A percentile compares a stretch with the other conserved stretches of the same genome.
These are phyloP conservation scores for Cheilosia vernalis DNA, from an alignment of 2,888 invertebrate species.

Conservation along the genomic window DNA sequence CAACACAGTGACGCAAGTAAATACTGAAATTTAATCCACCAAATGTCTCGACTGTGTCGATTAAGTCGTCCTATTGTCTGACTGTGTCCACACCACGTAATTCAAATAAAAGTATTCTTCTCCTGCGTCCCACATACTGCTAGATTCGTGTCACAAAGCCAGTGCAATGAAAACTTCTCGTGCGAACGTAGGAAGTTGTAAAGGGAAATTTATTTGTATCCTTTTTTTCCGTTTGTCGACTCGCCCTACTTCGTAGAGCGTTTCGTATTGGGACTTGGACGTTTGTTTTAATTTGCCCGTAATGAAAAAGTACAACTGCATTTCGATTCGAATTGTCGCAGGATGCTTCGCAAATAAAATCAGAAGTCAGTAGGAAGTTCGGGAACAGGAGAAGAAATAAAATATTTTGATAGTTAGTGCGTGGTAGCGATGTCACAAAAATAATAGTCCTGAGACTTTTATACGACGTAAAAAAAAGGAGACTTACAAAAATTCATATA, in stretches of 20 bases:
- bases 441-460: not conserved
- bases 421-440: slow-evolving; percentile 24
- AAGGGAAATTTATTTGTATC: slow-evolving; percentile 26
- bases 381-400: not conserved
- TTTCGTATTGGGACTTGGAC: slow-evolving; percentile 5
- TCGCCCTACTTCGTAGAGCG: slow-evolving; percentile 13
- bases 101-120: slow-evolving; percentile 18
- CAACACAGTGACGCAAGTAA: not conserved
- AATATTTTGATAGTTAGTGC: slow-evolving; percentile 31
- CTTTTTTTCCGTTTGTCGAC: not conserved
- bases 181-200: slow-evolving; percentile 14
- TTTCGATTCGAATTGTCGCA: slow-evolving; percentile 14
- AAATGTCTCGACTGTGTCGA: slow-evolving; percentile 28
- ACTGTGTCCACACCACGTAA: slow-evolving; percentile 16
- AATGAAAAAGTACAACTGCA: slow-evolving; percentile 58
- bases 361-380: not conserved
- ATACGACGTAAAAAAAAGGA: not conserved
- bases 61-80: slow-evolving; percentile 51
- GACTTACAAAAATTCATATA: not conserved
- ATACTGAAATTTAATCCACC: slow-evolving; percentile 23
- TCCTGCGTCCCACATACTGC: not conserved
- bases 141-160: slow-evolving; percentile 12
- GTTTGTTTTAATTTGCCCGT: slow-evolving; percentile 53
- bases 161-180: slow-evolving; percentile 23
- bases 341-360: slow-evolving; percentile 40